Base-by-base conservation (phyloP, 1,140 invertebrate genomes). In the Brachionus angularis region DNA sequence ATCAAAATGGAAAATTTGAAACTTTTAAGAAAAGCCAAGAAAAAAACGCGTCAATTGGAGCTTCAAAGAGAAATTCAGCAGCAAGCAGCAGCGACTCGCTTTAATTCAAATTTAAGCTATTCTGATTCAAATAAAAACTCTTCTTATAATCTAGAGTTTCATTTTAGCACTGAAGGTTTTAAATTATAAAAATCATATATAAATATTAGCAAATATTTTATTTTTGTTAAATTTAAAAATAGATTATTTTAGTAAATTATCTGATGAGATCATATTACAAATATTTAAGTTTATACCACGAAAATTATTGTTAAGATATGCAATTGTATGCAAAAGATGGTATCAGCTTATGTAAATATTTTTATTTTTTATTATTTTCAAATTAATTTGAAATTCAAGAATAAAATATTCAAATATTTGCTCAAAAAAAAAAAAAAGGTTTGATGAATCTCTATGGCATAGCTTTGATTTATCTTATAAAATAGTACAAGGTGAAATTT, bases 251-350 rank as follows among this genome's bases (percentile, higher is more conserved):
- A 58, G 72, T n/a, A 81, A 82, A 71, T 76, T 90, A 49, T 89
- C 89, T 0, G 91, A 93, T 81, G 90, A 93, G 80, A 86, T 92
- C 71, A 84, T 93, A 16, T 78, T 93, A n/a, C 84, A 86, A 73
- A 88, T 93, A 36, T 88, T 93, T 71, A 85, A 86, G 75, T 90
- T 87, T 86, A 81, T 93, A 44, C 88, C 89, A 5, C 91, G 90
- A 76, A 85, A 85, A 73, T 85, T 86, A 12, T 79, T 93, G 49
- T 84, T 86, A 44, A 85, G 86, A 74, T 87, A 87, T 77, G 85
- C 87, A 67, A 79, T 85, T 71, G 88, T 90, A 1, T 88, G 86
- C 76, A 85, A 81, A 79, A 84, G 87, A 74, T 89, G 87, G 87
- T 84, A 87, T 77, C 83, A 87, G 75, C 84, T 92, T 73, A 85